phyloP scores from a whole-genome alignment of 2,888 invertebrate species.

The Silvanus unidentatus region DNA sequence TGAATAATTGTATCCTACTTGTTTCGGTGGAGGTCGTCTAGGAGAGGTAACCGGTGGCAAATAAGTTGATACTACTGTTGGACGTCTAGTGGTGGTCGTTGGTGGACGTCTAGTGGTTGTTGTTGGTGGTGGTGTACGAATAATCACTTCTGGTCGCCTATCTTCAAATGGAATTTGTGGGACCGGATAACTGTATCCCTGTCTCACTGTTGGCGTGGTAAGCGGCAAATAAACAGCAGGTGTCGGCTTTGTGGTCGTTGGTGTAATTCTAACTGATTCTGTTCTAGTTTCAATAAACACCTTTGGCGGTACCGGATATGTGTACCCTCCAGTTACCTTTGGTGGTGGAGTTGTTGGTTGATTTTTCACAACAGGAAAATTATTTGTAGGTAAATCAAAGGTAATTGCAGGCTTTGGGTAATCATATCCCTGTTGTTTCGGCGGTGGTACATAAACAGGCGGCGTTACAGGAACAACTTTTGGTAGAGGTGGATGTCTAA shows the following conservation, averaged over 20 bases:
- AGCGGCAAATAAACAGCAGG: constrained; percentile 1
- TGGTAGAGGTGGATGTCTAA: too few relatives aligned
- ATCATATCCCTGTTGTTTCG: neutral
- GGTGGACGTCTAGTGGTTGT: neutral
- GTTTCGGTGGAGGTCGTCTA: neutral
- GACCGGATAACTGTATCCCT: neutral
- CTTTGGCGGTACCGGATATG: too few relatives aligned
- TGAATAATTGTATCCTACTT: neutral
- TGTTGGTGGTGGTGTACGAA: constrained; percentile 3
- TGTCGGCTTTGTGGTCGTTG: too few relatives aligned
- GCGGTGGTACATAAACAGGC: neutral
- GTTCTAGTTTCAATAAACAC: too few relatives aligned
- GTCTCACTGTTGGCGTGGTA: neutral
- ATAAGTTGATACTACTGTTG: neutral
- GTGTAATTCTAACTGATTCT: too few relatives aligned
- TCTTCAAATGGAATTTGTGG: neutral
- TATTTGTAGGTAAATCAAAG: too few relatives aligned
- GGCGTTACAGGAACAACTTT: too few relatives aligned
- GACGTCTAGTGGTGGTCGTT: neutral
- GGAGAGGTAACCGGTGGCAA: neutral
- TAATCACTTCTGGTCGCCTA: constrained; percentile 2
- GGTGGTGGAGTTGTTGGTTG: too few relatives aligned
- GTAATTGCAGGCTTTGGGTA: constrained; percentile 5
- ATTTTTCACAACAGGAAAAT: too few relatives aligned
- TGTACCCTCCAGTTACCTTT: too few relatives aligned